These are phyloP conservation scores for Cantharis flavilabris DNA, from an alignment of 2,888 invertebrate species.

Conservation along the genomic window DNA sequence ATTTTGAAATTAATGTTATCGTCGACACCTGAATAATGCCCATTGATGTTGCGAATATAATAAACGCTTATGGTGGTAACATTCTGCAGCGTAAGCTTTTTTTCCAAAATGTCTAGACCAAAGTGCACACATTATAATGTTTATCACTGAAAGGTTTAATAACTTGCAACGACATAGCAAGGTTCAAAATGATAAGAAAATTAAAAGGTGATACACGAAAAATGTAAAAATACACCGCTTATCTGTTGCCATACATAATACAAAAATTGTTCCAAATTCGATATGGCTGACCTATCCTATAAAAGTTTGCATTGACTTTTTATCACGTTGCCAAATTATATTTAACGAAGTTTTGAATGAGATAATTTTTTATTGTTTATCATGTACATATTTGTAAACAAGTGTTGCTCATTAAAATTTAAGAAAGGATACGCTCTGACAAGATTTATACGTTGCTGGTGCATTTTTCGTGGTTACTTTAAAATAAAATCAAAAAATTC, in stretches of 20 bases:
- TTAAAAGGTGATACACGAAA: background rate
- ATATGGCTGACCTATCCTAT: conserved; percentile 28
- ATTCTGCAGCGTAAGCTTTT: background rate
- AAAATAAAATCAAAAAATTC: background rate
- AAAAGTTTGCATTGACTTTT: conserved; percentile 13
- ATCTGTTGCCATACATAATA: conserved; percentile 4
- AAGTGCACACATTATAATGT: background rate
- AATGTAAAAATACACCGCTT: conserved; percentile 1
- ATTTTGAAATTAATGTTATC: background rate
- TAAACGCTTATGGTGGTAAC: background rate
- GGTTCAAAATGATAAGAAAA: background rate
- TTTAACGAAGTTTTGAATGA: background rate
- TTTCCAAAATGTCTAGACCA: background rate
- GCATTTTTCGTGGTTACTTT: background rate
- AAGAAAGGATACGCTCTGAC: background rate
- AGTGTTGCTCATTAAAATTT: conserved; percentile 11
- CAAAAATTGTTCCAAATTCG: background rate
- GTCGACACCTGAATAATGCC: background rate
- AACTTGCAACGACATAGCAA: background rate
- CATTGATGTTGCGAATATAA: background rate
- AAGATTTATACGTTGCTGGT: background rate
- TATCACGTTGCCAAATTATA: background rate
- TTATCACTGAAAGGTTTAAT: background rate
- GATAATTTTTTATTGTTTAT: conserved; percentile 12
- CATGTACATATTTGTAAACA: conserved; percentile 1